A percentile compares a stretch with the other conserved stretches of the same genome.
Conservation (phyloP, 2,113 vertebrate species). For the Ornithorhynchus anatinus region DNA sequence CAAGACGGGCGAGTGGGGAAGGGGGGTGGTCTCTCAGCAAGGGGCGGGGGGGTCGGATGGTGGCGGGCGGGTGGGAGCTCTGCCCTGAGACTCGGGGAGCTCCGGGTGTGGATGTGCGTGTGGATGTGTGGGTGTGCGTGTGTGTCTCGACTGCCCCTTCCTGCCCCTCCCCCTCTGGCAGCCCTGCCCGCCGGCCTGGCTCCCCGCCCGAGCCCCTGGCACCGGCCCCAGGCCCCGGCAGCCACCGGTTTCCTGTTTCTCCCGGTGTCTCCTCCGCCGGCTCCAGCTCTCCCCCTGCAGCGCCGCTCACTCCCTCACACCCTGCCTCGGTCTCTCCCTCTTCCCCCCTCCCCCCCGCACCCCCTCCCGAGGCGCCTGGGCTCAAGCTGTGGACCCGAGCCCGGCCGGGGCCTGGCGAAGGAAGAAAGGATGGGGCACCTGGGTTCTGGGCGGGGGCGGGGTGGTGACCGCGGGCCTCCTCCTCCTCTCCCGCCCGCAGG, state of each 20-base stretch:
- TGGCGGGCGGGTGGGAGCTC: background rate
- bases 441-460: background rate
- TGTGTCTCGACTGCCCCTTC: conserved; percentile 34
- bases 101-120: background rate
- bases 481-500: conserved; percentile 62
- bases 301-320: background rate
- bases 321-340: conserved; percentile 27
- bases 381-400: background rate
- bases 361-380: background rate
- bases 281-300: conserved; percentile 30
- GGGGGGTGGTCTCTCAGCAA: background rate
- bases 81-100: background rate
- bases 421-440: background rate
- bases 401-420: background rate
- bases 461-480: background rate
- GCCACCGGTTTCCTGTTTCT: conserved; percentile 69
- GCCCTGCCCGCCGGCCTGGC: conserved; percentile 58
- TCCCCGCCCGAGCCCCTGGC: conserved; percentile 64
- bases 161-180: conserved; percentile 62
- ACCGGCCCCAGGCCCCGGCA: conserved; percentile 64
- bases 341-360: conserved; percentile 23
- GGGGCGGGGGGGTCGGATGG: background rate
- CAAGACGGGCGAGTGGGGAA: no score
- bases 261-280: conserved; percentile 49
- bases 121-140: conserved; percentile 41